These are phyloP conservation scores for Petromus typicus DNA, from an alignment of 2,113 vertebrate genomes.

Conservation along the genomic window DNA sequence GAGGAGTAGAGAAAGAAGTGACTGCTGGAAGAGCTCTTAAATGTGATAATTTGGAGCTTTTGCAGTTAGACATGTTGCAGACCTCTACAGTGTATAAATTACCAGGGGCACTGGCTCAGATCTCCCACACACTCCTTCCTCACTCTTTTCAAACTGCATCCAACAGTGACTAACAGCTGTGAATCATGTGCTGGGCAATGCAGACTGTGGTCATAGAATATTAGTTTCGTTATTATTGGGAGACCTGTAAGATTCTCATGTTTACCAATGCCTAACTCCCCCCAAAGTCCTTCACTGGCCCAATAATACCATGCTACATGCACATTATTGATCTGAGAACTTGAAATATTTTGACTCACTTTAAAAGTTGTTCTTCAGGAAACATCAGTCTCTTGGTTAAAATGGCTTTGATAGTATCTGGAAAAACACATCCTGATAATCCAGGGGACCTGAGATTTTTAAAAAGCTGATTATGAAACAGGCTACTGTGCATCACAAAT, in stretches of 20 bases:
- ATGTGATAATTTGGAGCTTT: not conserved
- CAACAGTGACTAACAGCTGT: not conserved
- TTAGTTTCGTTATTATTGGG: not conserved
- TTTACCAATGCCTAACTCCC: not conserved
- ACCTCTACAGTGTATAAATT: not conserved
- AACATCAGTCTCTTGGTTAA: constrained; percentile 20
- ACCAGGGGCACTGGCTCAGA: not conserved
- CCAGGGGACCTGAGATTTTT: not conserved
- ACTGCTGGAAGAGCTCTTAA: not conserved
- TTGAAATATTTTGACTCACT: constrained; percentile 53
- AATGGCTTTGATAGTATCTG: not conserved
- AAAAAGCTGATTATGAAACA: constrained; percentile 10
- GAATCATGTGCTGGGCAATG: not conserved
- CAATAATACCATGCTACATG: not conserved
- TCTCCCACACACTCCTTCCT: not conserved
- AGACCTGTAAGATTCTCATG: not conserved
- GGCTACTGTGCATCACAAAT: not conserved
- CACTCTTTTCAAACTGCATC: not conserved
- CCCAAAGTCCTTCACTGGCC: not conserved
- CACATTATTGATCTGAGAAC: not conserved
- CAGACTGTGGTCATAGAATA: not conserved
- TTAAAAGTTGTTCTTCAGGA: not conserved
- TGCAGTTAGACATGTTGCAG: not conserved
- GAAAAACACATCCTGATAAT: not conserved
- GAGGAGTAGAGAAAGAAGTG: not conserved